These are phyloP conservation scores for Rhysida immarginata DNA, from an alignment of 1,140 invertebrate genomes.

Conservation along the genomic window DNA sequence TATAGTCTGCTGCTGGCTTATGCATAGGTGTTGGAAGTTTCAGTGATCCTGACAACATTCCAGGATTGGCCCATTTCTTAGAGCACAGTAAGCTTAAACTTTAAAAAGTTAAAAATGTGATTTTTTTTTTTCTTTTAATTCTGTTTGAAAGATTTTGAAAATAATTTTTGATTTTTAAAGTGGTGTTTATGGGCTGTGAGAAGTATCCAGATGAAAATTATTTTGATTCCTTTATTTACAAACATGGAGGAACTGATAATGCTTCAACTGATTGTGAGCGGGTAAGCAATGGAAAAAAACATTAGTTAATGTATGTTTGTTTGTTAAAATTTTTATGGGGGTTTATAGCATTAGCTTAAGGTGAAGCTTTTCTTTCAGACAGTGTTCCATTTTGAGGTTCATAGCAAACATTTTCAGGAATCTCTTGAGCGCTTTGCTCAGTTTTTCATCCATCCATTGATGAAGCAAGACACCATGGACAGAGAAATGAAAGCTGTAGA, in stretches of 20 bases:
- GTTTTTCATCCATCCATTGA: conserved; percentile 74
- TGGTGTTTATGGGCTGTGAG: conserved; percentile 85
- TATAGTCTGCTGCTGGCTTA: conserved; percentile 31
- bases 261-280: conserved; percentile 68
- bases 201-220: conserved; percentile 75
- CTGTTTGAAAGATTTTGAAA: too few relatives aligned
- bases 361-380: conserved; percentile 36
- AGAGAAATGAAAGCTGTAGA: conserved; percentile 83
- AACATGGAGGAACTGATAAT: conserved; percentile 63
- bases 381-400: conserved; percentile 73
- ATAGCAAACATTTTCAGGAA: conserved; percentile 52
- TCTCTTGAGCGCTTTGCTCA: conserved; percentile 75
- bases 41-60: conserved; percentile 50
- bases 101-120: not conserved
- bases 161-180: conserved; percentile 17
- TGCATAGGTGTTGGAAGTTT: conserved; percentile 34
- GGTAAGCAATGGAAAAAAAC: conserved; percentile 18
- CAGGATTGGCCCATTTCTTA: conserved; percentile 82
- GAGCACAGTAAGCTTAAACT: conserved; percentile 48
- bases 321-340: not conserved
- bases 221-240: conserved; percentile 59
- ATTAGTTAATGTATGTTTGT: not conserved
- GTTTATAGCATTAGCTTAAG: not conserved
- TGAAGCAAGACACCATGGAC: conserved; percentile 69
- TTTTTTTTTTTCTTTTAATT: not conserved